Evolutionary conservation across 2,113 vertebrate genomes (phyloP).

Genomic region (Scomber japonicus): DNA sequence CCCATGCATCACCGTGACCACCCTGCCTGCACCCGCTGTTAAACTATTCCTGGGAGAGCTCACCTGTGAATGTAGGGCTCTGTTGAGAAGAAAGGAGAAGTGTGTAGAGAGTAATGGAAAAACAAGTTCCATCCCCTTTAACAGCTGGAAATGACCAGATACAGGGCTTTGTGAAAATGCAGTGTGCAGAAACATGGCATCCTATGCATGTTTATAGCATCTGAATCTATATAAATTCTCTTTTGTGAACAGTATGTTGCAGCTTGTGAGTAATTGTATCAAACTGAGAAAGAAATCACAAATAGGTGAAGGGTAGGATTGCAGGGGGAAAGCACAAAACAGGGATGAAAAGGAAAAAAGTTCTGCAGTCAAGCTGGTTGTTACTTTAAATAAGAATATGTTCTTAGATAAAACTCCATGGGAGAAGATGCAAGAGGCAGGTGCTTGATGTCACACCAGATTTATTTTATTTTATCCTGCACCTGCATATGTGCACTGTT

Average conservation of each 20-base stretch:
- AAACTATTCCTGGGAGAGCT: constrained; percentile 55
- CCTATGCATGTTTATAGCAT: not conserved
- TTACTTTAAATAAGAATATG: not conserved
- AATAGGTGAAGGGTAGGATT: not conserved
- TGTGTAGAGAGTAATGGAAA: constrained; percentile 36
- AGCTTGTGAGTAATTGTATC: constrained; percentile 1
- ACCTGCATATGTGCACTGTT: not conserved
- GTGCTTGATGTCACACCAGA: not conserved
- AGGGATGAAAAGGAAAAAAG: not conserved
- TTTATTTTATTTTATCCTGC: not conserved
- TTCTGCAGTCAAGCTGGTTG: not conserved
- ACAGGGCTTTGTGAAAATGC: constrained; percentile 18
- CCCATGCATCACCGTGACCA: constrained; percentile 61
- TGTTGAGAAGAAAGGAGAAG: constrained; percentile 34
- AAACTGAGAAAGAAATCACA: not conserved
- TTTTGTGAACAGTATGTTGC: not conserved
- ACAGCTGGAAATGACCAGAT: constrained; percentile 37
- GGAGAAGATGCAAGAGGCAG: not conserved
- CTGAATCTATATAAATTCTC: not conserved
- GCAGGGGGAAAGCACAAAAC: not conserved
- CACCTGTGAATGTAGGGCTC: constrained; percentile 53
- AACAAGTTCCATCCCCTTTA: constrained; percentile 11
- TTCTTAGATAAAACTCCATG: not conserved
- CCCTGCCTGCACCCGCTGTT: constrained; percentile 57
- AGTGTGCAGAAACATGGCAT: not conserved